phyloP scores from a whole-genome alignment of 2,888 invertebrate genomes.

The Drosophila mercatorum region DNA sequence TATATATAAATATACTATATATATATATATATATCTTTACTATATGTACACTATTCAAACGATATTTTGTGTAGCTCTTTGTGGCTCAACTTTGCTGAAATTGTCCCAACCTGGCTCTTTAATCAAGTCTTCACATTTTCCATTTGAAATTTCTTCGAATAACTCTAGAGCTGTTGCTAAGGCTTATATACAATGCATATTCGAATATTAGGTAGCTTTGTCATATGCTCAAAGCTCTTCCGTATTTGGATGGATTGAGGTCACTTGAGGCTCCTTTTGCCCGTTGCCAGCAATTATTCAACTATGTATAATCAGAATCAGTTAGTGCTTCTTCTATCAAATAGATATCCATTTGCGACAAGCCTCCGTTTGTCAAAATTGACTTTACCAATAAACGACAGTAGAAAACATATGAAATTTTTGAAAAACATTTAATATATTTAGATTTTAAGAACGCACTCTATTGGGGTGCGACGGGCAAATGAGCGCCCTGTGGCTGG shows the following conservation, averaged over 20 bases:
- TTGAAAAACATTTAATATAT: constrained; percentile 43
- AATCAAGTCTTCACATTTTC: too few relatives aligned
- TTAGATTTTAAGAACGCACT: constrained; percentile 5
- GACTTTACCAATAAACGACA: neutral
- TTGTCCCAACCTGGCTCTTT: constrained; percentile 31
- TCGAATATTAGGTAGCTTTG: too few relatives aligned
- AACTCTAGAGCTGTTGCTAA: too few relatives aligned
- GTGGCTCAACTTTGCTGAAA: constrained; percentile 61
- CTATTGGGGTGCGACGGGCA: constrained; percentile 54
- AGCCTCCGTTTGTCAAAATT: neutral
- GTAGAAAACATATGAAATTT: constrained; percentile 17
- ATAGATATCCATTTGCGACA: neutral
- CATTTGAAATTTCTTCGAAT: too few relatives aligned
- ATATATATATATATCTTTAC: constrained; percentile 26
- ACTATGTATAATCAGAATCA: neutral
- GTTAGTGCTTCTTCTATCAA: neutral
- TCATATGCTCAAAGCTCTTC: too few relatives aligned
- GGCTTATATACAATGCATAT: too few relatives aligned
- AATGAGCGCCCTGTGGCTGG: constrained; percentile 83
- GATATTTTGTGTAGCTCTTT: constrained; percentile 8
- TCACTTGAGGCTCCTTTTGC: too few relatives aligned
- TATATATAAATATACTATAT: constrained; percentile 1
- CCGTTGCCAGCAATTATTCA: neutral
- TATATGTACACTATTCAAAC: neutral
- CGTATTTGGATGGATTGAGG: too few relatives aligned